phyloP scores from a whole-genome alignment of 2,797 vertebrate species.

The Coendou prehensilis region DNA sequence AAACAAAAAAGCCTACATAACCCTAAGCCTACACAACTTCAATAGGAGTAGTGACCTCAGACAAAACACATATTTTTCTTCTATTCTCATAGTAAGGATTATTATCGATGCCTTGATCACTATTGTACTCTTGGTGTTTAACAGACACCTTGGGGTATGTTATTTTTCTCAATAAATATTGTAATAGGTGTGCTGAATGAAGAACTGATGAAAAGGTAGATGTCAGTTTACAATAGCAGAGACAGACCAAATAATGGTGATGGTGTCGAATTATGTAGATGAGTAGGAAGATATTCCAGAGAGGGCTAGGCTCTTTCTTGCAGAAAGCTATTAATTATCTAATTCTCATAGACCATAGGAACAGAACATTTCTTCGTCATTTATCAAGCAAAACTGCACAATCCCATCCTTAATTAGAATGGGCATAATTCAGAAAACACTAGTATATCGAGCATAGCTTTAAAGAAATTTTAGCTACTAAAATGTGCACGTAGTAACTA shows the following conservation, averaged over 20 bases:
- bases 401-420: background rate
- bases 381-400: conserved; percentile 21
- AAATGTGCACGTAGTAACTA: background rate
- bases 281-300: background rate
- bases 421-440: conserved; percentile 22
- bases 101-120: conserved; percentile 1
- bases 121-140: background rate
- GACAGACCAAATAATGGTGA: background rate
- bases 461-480: conserved; percentile 19
- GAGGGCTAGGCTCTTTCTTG: background rate
- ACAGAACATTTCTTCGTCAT: background rate
- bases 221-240: background rate
- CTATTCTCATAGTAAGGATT: background rate
- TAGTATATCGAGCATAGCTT: background rate
- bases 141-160: background rate
- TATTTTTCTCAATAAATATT: conserved; percentile 8
- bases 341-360: background rate
- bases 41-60: conserved; percentile 22
- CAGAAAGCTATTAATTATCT: conserved; percentile 28
- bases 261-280: background rate
- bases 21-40: background rate
- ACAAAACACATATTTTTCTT: background rate
- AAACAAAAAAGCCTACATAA: background rate
- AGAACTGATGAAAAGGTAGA: background rate
- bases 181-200: background rate